Conservation (phyloP, 35 echinoderm and acorn worm species). For the Eucidaris tribuloides region DNA sequence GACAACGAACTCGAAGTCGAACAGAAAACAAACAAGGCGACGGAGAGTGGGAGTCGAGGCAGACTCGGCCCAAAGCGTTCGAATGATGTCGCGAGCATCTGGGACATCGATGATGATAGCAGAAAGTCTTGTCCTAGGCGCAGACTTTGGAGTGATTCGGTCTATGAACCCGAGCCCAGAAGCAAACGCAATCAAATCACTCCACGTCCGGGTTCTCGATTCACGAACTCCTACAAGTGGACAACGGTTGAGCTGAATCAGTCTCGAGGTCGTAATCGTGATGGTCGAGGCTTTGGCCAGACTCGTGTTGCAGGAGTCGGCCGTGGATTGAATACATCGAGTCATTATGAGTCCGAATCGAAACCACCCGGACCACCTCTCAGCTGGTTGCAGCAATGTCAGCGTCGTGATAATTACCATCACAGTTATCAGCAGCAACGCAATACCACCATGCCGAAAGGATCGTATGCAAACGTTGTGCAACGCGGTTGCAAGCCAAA, state of each 20-base stretch:
- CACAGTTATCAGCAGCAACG: constrained; percentile 2
- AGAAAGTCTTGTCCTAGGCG: not conserved
- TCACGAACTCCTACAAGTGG: not conserved
- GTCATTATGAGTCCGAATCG: not conserved
- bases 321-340: not conserved
- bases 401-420: not conserved
- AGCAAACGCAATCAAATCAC: not conserved
- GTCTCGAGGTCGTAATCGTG: not conserved
- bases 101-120: not conserved
- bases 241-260: not conserved
- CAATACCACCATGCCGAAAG: not conserved
- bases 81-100: not conserved
- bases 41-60: not conserved
- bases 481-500: not conserved
- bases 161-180: not conserved
- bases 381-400: not conserved
- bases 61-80: not conserved
- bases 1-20: not conserved
- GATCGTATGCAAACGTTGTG: not conserved
- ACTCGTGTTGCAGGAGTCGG: not conserved
- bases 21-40: not conserved
- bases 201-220: not conserved
- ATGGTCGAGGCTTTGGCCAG: not conserved
- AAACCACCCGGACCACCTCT: not conserved
- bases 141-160: constrained; percentile 2